phyloP scores from a whole-genome alignment of 2,888 invertebrate species.

The Adela reaumurella region DNA sequence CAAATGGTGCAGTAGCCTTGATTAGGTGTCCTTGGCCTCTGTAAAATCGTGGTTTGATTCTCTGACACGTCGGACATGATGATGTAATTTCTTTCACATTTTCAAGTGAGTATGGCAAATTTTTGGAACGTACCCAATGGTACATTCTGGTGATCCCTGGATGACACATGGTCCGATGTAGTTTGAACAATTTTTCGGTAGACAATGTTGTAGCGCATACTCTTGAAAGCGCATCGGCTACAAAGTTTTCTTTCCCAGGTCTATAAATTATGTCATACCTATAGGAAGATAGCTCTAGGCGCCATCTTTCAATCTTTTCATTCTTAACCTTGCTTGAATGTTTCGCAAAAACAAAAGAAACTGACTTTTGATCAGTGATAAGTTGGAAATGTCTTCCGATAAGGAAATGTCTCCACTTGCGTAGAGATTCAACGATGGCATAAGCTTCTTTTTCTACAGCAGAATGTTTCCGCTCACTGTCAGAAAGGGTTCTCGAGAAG shows the following conservation, averaged over 20 bases:
- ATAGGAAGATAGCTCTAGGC: slow-evolving; percentile 8
- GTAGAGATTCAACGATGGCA: slow-evolving; percentile 11
- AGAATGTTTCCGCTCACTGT: slow-evolving; percentile 1
- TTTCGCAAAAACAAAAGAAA: slow-evolving; percentile 7
- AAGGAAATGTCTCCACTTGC: slow-evolving; percentile 11
- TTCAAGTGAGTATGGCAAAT: slow-evolving; percentile 9
- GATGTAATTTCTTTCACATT: slow-evolving; percentile 8
- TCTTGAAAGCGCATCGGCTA: slow-evolving; percentile 11
- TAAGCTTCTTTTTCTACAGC: slow-evolving; percentile 3
- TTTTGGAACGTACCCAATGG: slow-evolving; percentile 11
- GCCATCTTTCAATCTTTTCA: slow-evolving; percentile 10
- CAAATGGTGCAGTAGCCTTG: slow-evolving; percentile 11
- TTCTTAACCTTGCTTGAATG: slow-evolving; percentile 8
- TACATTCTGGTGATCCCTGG: slow-evolving; percentile 10
- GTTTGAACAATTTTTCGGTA: slow-evolving; percentile 1
- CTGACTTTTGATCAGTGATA: slow-evolving; percentile 9
- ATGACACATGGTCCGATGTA: slow-evolving; percentile 10
- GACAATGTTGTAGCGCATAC: slow-evolving; percentile 5
- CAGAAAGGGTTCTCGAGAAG: neutral
- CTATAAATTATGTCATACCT: slow-evolving; percentile 8
- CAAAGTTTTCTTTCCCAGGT: slow-evolving; percentile 9
- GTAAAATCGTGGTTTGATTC: slow-evolving; percentile 10
- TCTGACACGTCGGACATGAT: slow-evolving; percentile 9
- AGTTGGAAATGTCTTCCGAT: slow-evolving; percentile 9
- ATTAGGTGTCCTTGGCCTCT: slow-evolving; percentile 6